phyloP scores from a whole-genome alignment of 2,888 invertebrate genomes.

The Chymomyza procnemis region DNA sequence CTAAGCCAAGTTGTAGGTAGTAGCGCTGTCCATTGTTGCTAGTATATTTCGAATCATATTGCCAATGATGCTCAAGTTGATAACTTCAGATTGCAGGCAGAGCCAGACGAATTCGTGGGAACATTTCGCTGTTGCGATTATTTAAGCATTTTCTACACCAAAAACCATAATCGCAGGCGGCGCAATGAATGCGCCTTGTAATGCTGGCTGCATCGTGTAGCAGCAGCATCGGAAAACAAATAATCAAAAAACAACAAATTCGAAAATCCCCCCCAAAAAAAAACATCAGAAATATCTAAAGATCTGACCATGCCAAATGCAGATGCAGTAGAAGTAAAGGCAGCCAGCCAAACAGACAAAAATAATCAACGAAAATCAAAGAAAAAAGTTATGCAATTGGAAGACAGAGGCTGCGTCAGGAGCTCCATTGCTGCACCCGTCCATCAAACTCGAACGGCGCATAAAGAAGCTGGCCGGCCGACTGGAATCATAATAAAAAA shows the following conservation, averaged over 20 bases:
- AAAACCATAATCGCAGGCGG: conserved; percentile 58
- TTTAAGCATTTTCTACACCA: conserved; percentile 64
- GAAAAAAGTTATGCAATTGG: conserved; percentile 55
- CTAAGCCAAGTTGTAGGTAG: no score
- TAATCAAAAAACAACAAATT: not conserved
- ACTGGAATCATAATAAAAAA: conserved; percentile 58
- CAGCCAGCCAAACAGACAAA: conserved; percentile 7
- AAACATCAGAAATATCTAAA: not conserved
- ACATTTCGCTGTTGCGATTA: conserved; percentile 60
- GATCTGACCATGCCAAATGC: conserved; percentile 12
- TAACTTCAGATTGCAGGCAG: conserved; percentile 31
- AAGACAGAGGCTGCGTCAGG: conserved; percentile 46
- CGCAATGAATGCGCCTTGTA: conserved; percentile 62
- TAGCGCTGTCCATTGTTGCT: conserved; percentile 24
- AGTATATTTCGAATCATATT: not conserved
- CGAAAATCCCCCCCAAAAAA: no score
- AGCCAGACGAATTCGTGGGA: conserved; percentile 55
- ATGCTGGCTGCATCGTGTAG: conserved; percentile 50
- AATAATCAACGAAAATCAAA: conserved; percentile 41
- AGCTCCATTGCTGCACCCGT: conserved; percentile 14
- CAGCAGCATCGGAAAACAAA: not conserved
- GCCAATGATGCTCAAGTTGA: conserved; percentile 49
- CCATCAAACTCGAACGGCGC: not conserved
- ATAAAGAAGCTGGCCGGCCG: conserved; percentile 46
- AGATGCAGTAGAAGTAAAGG: conserved; percentile 31